A percentile compares a stretch with the other conserved stretches of the same genome.
Conservation (phyloP, 2,113 vertebrate species). For the Leucosticte australis region DNA sequence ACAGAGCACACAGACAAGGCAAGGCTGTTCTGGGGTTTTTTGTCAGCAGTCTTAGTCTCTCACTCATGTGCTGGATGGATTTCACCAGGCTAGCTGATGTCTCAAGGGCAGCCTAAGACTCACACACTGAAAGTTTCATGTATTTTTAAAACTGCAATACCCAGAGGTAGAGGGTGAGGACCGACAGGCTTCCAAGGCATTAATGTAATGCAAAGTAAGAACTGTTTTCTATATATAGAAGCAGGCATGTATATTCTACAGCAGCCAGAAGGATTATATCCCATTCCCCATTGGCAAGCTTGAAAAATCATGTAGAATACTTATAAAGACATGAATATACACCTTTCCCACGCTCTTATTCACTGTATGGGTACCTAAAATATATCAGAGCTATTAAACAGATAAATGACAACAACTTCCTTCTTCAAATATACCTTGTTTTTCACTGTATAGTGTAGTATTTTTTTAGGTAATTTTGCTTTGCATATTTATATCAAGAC, state of each 20-base stretch:
- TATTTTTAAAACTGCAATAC: neutral
- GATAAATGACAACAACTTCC: neutral
- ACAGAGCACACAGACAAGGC: neutral
- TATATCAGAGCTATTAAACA: neutral
- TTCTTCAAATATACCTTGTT: neutral
- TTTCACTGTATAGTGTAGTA: neutral
- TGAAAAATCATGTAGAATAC: neutral
- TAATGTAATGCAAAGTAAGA: neutral
- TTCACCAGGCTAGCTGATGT: neutral
- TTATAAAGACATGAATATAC: neutral
- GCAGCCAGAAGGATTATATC: neutral
- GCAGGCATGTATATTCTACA: neutral
- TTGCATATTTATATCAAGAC: neutral
- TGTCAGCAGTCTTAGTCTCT: neutral
- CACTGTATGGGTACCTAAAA: neutral
- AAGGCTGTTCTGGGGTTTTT: neutral
- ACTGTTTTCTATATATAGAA: neutral
- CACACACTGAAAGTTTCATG: neutral
- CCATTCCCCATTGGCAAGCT: neutral
- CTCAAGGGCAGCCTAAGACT: neutral
- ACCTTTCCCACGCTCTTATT: neutral
- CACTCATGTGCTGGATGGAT: neutral
- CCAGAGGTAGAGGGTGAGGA: neutral
- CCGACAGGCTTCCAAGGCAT: neutral
- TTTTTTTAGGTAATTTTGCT: neutral